These are phyloP conservation scores for Ceratoteleas bidentatus DNA, from an alignment of 1,140 invertebrate genomes.

Conservation along the genomic window DNA sequence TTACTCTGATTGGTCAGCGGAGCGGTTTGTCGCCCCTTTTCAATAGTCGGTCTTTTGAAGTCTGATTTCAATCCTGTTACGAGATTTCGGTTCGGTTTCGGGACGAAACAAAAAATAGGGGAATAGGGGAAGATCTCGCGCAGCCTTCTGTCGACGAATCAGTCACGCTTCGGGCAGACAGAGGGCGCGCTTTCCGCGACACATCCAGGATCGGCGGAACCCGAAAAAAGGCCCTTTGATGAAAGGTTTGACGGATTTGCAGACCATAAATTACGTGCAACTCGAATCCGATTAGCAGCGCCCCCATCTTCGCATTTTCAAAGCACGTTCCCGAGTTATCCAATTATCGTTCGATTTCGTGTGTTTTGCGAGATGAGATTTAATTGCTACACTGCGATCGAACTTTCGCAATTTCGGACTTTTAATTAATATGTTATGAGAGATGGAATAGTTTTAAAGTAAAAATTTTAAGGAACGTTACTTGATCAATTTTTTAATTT, in stretches of 20 bases:
- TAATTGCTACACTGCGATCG: slow-evolving; percentile 13
- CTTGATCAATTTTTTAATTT: no score
- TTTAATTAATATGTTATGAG: background rate
- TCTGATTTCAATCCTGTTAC: slow-evolving; percentile 53
- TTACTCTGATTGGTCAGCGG: slow-evolving; percentile 32
- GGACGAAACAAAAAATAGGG: slow-evolving; percentile 21
- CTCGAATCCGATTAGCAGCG: slow-evolving; percentile 38
- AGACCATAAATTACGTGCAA: slow-evolving; percentile 50
- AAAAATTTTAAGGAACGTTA: no score
- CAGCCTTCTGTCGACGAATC: slow-evolving; percentile 52
- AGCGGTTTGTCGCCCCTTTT: slow-evolving; percentile 33
- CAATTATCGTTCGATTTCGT: slow-evolving; percentile 48
- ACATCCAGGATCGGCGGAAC: slow-evolving; percentile 35
- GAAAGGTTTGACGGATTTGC: slow-evolving; percentile 43
- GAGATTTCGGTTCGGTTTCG: no score
- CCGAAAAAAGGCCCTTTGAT: slow-evolving; percentile 43
- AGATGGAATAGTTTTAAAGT: no score
- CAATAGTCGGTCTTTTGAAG: slow-evolving; percentile 42
- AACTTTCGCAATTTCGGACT: slow-evolving; percentile 17
- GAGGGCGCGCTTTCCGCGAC: slow-evolving; percentile 47
- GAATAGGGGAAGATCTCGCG: slow-evolving; percentile 14
- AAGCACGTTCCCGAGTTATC: slow-evolving; percentile 35
- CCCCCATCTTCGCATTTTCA: slow-evolving; percentile 40
- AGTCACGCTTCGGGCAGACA: slow-evolving; percentile 48
- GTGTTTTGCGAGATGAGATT: slow-evolving; percentile 38